Conservation (phyloP, 2,113 vertebrate genomes). For the Rhodinocichla rosea region DNA sequence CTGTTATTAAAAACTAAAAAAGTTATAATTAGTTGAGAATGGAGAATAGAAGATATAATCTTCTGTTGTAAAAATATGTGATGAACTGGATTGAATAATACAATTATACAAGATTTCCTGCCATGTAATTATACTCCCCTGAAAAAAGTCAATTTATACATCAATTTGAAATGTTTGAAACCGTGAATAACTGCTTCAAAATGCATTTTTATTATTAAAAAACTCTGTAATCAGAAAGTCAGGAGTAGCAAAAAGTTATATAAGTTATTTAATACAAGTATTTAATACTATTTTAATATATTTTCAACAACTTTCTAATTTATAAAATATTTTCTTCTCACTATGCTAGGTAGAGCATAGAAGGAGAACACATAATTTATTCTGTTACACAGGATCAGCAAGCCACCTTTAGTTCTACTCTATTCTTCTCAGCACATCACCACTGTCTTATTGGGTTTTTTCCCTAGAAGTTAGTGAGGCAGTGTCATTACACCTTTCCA, state of each 20-base stretch:
- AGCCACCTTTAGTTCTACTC: neutral
- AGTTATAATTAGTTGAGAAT: conserved; percentile 23
- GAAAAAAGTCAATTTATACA: conserved; percentile 53
- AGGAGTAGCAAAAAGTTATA: neutral
- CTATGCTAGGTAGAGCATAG: neutral
- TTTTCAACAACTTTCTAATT: neutral
- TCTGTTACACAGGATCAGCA: neutral
- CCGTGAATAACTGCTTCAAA: neutral
- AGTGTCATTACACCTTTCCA: neutral
- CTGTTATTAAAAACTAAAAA: conserved; percentile 18
- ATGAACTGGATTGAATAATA: conserved; percentile 12
- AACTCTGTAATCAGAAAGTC: neutral
- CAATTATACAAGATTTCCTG: conserved; percentile 40
- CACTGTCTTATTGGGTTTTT: neutral
- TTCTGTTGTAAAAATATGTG: conserved; percentile 15
- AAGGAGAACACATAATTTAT: neutral
- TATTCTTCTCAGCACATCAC: neutral
- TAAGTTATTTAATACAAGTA: neutral
- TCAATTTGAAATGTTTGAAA: conserved; percentile 25
- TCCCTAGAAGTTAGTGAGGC: neutral
- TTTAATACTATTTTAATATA: neutral
- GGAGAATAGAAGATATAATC: neutral
- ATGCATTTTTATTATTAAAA: conserved; percentile 23
- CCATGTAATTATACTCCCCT: conserved; percentile 22
- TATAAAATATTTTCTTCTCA: neutral